Base-by-base conservation (phyloP, 1,140 invertebrate genomes). In the Heliconius hermathena region DNA sequence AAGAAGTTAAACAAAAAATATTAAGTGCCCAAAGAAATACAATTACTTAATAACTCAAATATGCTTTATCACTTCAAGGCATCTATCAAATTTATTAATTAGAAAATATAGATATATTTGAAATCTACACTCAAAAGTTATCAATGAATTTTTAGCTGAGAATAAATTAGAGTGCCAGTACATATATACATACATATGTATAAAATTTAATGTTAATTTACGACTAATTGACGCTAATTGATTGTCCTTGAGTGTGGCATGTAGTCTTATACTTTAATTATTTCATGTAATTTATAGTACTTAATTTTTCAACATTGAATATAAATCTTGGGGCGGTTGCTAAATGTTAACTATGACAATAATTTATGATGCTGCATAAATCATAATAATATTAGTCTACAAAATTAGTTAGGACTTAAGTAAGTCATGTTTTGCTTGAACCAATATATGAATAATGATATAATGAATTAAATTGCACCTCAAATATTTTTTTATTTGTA, bases 401-500 rank as follows among this genome's bases (percentile, higher is more conserved):
- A 66, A 66, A 66, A 66, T 66, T 5, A 66, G 9, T 60, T 13
- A 26, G 22, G 22, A 60, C 2, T 22, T 60, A 60, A 26, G 8
- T 60, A 60, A 22, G 57, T 60, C 57, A 60, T 60, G 57, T 60
- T 26, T 60, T 60, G 57, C 22, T 60, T 60, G 22, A n/a, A 26
- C 0, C 2, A 26, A 60, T 8, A 60, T 22, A 22, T 60, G 9
- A 60, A 60, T 60, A 60, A 60, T 60, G 57, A n/a, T 60, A 60
- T 22, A 60, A 60, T 60, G 57, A 60, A 60, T 60, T 60, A 60
- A 60, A 60, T n/a, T 60, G n/a, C 16, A 20, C 6, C 20, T 54
- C 20, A 8, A 8, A 33, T 33, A 5, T 33, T 2, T 33, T 36
- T 36, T 36, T 36, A 36, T 36, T 36, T 8, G 0, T 36, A 36